These are phyloP conservation scores for Cactoblastis cactorum DNA, from an alignment of 2,888 invertebrate genomes.

Conservation along the genomic window DNA sequence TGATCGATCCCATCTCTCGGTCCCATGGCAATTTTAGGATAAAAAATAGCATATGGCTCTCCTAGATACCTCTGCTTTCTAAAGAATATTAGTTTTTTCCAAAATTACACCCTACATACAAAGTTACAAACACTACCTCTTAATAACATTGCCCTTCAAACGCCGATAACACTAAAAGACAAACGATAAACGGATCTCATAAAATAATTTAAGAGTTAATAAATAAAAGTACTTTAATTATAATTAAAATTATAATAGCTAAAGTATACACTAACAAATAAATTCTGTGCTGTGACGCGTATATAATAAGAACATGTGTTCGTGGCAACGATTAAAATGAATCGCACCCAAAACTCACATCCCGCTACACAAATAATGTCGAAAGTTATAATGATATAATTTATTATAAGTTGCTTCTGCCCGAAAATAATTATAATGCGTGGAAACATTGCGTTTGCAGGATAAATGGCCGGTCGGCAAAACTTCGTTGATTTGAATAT, in stretches of 20 bases:
- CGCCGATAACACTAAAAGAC: too few relatives aligned
- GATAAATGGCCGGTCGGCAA: background rate
- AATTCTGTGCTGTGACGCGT: background rate
- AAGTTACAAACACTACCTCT: too few relatives aligned
- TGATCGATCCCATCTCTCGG: too few relatives aligned
- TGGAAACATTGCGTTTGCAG: constrained; percentile 3
- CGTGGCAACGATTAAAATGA: constrained; percentile 11
- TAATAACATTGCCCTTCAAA: too few relatives aligned
- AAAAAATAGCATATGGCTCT: too few relatives aligned
- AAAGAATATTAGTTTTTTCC: too few relatives aligned
- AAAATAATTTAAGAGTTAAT: too few relatives aligned
- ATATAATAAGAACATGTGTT: background rate
- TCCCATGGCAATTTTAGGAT: too few relatives aligned
- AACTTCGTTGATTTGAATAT: constrained; percentile 4
- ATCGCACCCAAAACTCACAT: constrained; percentile 11
- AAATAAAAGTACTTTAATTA: background rate
- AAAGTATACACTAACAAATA: background rate
- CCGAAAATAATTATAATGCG: constrained; percentile 9
- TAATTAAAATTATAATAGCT: background rate
- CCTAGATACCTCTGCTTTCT: too few relatives aligned
- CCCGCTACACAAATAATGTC: constrained; percentile 10
- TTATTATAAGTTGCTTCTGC: constrained; percentile 8
- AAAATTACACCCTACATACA: too few relatives aligned
- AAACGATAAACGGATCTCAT: too few relatives aligned
- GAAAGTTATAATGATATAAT: constrained; percentile 14